Evolutionary conservation across 2,888 invertebrate genomes (phyloP), one percentile per base, ranked within the genome.

Genomic region (Molanna angustata): DNA sequence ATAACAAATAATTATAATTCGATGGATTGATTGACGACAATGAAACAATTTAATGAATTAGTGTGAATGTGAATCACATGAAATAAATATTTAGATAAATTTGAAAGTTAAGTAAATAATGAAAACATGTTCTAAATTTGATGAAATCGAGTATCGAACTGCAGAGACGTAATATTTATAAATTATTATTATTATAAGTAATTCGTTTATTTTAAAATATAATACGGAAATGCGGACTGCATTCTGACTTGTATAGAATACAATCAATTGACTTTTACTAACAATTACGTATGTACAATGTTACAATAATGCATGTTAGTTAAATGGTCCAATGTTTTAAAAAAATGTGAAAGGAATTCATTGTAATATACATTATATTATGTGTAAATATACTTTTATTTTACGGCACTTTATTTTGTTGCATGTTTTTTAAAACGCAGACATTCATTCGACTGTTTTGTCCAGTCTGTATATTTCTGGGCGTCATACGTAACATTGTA

Each of bases 81-180:
- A 49, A 41, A 22, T 6, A 16, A 49, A 13, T 41, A 41, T 40
- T 20, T 49, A 42, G 40, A 40, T 41, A 49, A 42, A 52, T 40
- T 39, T 57, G 56, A 54, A 37, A 61, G 60, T 54, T 54, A 53
- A 53, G 64, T 61, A 63, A 65, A 66, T 61, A 61, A 69, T 67
- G 66, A 67, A 69, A 69, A 67, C 65, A 71, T 69, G 73, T 72
- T 73, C 71, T 72, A 72, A 72, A 72, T 69, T 68, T 66, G 54
- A 61, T 58, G 60, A 59, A 61, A 61, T 61, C 67, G 65, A 70
- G 70, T 69, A 71, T 69, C 69, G 70, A 64, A 66, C 64, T 66
- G 64, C 65, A 67, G 65, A 67, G 66, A 68, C 65, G n/a, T n/a
- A n/a, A n/a, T n/a, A n/a, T n/a, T n/a, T n/a, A n/a, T n/a, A n/a